Evolutionary conservation across 2,888 invertebrate species (phyloP), one percentile per base, ranked within the genome.

Genomic region (Apamea epomidion): DNA sequence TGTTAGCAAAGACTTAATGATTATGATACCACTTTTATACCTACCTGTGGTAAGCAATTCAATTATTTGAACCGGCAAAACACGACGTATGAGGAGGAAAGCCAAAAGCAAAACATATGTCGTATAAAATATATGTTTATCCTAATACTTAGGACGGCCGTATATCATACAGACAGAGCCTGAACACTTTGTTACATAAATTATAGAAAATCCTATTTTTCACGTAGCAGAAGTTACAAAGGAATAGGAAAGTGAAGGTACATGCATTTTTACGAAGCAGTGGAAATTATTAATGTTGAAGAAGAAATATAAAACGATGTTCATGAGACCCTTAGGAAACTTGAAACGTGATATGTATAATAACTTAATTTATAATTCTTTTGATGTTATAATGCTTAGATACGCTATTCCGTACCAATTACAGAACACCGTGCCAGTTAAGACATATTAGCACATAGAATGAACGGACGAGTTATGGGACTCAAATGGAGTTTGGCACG

Each of bases 121-220:
- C 64, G 60, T 74, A 60, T 60, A 69, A 74, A 81, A 79, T 79
- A 79, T 79, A 72, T 76, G 82, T 83, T 82, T 85, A 81, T 81
- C 67, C 62, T 74, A 74, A 83, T 82, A 83, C 74, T 81, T 65
- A 70, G 54, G 60, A 65, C 60, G 29, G 74, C 64, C 73, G 72
- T 82, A 75, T 81, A 83, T 84, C 87, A 80, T 65, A 72, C 71
- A 60, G 64, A 74, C 71, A 70, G 69, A 80, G 72, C 45, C 76
- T 89, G 88, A 89, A 84, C 84, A 82, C 68, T 82, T 88, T 77
- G 78, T 72, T 79, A 76, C 84, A 89, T 88, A 87, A 88, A 89
- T 88, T 89, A 87, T 80, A 87, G 75, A 73, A 87, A 87, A 87
- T 81, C 67, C 29, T 77, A 85, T 85, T 81, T 81, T 82, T 82